Conservation (phyloP, 2,888 invertebrate species). For the Taphrorychus bicolor region DNA sequence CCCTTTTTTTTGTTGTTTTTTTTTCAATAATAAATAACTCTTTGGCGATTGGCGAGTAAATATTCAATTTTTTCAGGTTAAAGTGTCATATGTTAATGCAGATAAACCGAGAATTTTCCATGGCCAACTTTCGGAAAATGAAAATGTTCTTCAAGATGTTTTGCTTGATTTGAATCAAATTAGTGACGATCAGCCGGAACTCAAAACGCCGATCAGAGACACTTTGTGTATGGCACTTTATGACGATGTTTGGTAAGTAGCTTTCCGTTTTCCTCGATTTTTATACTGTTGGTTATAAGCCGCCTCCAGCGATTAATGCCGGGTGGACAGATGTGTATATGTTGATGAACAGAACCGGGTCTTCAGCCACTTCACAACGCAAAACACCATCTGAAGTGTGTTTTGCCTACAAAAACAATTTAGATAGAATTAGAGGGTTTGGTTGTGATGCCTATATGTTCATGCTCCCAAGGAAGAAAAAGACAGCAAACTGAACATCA, state of each 20-base stretch:
- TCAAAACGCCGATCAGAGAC: slow-evolving; percentile 36
- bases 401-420: too few relatives aligned
- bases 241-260: slow-evolving; percentile 47
- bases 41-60: not conserved
- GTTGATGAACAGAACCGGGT: too few relatives aligned
- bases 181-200: slow-evolving; percentile 21
- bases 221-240: slow-evolving; percentile 44
- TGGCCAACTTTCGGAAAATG: slow-evolving; percentile 42
- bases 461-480: too few relatives aligned
- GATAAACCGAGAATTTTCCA: slow-evolving; percentile 43
- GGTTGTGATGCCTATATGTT: too few relatives aligned
- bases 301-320: too few relatives aligned
- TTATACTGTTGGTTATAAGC: not conserved
- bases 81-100: slow-evolving; percentile 42
- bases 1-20: too few relatives aligned
- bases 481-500: too few relatives aligned
- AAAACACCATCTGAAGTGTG: too few relatives aligned
- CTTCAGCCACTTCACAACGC: too few relatives aligned
- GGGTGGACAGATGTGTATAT: too few relatives aligned
- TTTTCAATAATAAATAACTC: not conserved
- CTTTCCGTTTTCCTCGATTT: slow-evolving; percentile 4
- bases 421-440: too few relatives aligned
- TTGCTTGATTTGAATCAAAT: slow-evolving; percentile 32
- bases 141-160: slow-evolving; percentile 37
- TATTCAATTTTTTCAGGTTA: slow-evolving; percentile 42